Evolutionary conservation across 2,113 vertebrate genomes (phyloP).

Genomic region (Pelecanus crispus): DNA sequence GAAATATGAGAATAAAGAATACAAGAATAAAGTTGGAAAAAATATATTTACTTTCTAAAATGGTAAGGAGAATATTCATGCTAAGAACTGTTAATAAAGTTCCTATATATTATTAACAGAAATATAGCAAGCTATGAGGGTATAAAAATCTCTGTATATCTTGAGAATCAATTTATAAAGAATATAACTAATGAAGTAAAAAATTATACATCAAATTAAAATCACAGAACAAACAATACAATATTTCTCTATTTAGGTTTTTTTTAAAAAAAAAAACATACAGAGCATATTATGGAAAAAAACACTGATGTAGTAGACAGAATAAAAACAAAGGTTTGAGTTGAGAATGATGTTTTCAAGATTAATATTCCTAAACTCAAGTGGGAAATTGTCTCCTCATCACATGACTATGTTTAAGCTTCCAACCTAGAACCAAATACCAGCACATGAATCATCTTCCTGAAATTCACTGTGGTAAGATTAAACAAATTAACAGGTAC

Average conservation of each 20-base stretch:
- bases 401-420: neutral
- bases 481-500: rapidly evolving
- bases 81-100: neutral
- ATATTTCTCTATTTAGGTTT: neutral
- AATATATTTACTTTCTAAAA: neutral
- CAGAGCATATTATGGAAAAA: neutral
- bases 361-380: neutral
- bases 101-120: neutral
- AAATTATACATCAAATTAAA: neutral
- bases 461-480: neutral
- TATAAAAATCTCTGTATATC: neutral
- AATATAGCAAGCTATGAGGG: neutral
- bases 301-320: neutral
- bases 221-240: neutral
- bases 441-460: neutral
- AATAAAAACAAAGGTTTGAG: neutral
- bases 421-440: neutral
- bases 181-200: neutral
- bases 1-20: too few relatives aligned
- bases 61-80: neutral
- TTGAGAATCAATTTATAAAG: neutral
- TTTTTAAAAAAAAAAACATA: neutral
- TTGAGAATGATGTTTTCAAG: neutral
- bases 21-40: neutral
- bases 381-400: neutral